phyloP scores from a whole-genome alignment of 1,140 invertebrate species.

The Meloidogyne floridensis region DNA sequence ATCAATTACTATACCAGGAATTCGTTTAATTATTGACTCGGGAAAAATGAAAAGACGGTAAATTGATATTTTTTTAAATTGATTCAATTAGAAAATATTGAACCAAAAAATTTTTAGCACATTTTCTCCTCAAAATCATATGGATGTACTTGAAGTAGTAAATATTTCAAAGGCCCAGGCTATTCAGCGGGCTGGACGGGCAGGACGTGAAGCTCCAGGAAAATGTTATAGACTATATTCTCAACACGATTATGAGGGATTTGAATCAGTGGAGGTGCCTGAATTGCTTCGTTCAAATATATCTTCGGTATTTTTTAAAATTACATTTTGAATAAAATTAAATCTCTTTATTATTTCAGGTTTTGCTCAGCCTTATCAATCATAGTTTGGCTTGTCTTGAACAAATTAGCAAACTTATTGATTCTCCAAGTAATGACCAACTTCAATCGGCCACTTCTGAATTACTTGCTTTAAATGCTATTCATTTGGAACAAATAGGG shows the following conservation, averaged over 20 bases:
- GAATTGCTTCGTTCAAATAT: conserved; percentile 58
- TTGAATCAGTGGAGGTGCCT: conserved; percentile 44
- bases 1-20: conserved; percentile 89
- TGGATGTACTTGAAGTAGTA: conserved; percentile 54
- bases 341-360: conserved; percentile 58
- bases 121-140: conserved; percentile 47
- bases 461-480: conserved; percentile 32
- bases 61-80: neutral
- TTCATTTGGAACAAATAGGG: conserved; percentile 14
- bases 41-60: conserved; percentile 83
- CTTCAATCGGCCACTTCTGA: conserved; percentile 51
- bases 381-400: conserved; percentile 67
- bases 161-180: conserved; percentile 65
- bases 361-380: conserved; percentile 68
- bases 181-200: conserved; percentile 67
- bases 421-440: conserved; percentile 64
- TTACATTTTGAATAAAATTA: neutral
- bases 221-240: conserved; percentile 69
- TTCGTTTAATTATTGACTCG: conserved; percentile 89
- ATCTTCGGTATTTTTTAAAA: conserved; percentile 43
- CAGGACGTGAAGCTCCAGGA: conserved; percentile 68
- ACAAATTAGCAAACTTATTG: conserved; percentile 68
- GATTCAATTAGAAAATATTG: neutral
- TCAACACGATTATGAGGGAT: conserved; percentile 45
- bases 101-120: conserved; percentile 38